Conservation (phyloP, 2,888 invertebrate species). For the Tricholauxania praeusta region DNA sequence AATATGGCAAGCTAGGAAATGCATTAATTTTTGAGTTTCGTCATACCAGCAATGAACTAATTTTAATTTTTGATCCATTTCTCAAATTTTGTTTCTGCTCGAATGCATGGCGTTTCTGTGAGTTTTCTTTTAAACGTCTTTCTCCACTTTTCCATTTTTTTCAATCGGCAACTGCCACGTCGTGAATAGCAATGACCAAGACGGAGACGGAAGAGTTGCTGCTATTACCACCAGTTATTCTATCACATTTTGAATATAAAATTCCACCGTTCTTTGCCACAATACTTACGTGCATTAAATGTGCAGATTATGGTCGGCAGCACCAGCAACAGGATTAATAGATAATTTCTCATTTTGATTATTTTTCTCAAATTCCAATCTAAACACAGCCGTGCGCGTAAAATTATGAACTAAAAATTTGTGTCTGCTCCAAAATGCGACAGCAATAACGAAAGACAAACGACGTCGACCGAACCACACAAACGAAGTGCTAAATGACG, state of each 20-base stretch:
- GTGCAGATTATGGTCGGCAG: slow-evolving; percentile 80
- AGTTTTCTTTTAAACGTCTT: background rate
- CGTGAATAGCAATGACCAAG: slow-evolving; percentile 26
- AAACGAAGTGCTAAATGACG: slow-evolving; percentile 28
- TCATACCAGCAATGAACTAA: background rate
- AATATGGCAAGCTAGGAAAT: background rate
- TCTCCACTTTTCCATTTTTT: background rate
- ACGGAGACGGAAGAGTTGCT: slow-evolving; percentile 27
- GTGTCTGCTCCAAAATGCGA: slow-evolving; percentile 2
- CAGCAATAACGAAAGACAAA: slow-evolving; percentile 38
- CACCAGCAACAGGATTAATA: slow-evolving; percentile 75
- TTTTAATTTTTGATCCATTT: background rate
- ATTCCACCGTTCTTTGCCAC: background rate
- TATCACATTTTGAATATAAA: slow-evolving; percentile 41
- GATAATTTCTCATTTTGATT: slow-evolving; percentile 75
- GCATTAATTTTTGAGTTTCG: background rate
- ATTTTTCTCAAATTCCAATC: slow-evolving; percentile 22
- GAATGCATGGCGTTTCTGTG: background rate
- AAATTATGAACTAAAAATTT: slow-evolving; percentile 16
- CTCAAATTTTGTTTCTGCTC: background rate
- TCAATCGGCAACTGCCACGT: slow-evolving; percentile 39
- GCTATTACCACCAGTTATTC: slow-evolving; percentile 51
- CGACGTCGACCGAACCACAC: slow-evolving; percentile 29
- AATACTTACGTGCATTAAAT: slow-evolving; percentile 78
- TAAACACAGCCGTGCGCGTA: slow-evolving; percentile 40